A percentile compares a stretch with the other conserved stretches of the same genome.
phyloP scores from a whole-genome alignment of 2,888 invertebrate species.

The Tanypteryx hageni region DNA sequence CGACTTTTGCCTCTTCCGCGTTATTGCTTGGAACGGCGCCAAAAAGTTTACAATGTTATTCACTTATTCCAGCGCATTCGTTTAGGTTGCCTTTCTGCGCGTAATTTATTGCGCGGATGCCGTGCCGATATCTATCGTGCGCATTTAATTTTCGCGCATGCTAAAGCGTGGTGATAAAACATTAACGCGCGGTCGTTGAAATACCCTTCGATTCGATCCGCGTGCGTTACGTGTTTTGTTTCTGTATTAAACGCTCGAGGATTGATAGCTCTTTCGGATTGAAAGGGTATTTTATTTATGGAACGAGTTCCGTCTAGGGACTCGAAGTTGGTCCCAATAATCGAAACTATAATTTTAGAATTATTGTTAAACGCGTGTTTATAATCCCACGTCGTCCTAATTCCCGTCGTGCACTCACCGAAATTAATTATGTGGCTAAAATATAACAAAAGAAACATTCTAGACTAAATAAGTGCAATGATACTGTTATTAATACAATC shows the following conservation, averaged over 20 bases:
- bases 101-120: background rate
- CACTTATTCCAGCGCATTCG: constrained; percentile 1
- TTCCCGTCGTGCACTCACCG: no score
- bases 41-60: constrained; percentile 19
- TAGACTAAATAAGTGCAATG: no score
- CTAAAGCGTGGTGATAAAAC: background rate
- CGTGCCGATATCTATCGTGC: background rate
- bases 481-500: no score
- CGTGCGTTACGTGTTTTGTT: background rate
- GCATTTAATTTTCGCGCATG: background rate
- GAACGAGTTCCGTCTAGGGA: no score
- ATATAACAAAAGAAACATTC: no score
- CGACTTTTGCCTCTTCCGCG: background rate
- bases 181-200: background rate
- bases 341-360: no score
- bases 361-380: no score
- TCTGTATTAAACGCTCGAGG: background rate
- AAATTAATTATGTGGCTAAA: no score
- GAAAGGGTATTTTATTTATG: no score
- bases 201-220: background rate
- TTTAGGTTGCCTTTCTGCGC: no score
- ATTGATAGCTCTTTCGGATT: background rate
- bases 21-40: background rate
- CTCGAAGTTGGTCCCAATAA: no score
- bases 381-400: no score